Conservation (phyloP, 2,888 invertebrate species). For the Tetheella fluctuosa region DNA sequence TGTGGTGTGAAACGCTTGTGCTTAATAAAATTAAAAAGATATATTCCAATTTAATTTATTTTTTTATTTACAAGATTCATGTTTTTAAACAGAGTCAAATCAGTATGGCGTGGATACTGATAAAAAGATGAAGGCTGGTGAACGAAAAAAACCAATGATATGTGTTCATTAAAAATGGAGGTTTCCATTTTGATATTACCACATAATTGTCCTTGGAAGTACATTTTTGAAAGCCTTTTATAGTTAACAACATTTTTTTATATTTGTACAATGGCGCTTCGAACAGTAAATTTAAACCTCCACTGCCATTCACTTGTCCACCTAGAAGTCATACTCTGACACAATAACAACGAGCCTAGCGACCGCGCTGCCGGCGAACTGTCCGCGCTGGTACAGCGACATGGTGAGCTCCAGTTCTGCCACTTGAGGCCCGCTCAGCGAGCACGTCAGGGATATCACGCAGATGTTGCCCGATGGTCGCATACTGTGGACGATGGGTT, state of each 20-base stretch:
- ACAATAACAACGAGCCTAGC: conserved; percentile 94
- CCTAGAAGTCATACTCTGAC: conserved; percentile 88
- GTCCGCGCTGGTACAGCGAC: conserved; percentile 90
- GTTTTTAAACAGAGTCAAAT: not conserved
- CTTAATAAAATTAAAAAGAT: conserved; percentile 74
- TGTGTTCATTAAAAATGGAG: not conserved
- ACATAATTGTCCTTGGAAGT: not conserved
- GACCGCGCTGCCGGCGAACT: conserved; percentile 91
- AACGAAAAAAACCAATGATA: not conserved
- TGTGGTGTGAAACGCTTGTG: conserved; percentile 69
- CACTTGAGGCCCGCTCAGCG: conserved; percentile 94
- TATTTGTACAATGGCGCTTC: not conserved
- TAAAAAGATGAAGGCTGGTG: not conserved
- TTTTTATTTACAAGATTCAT: conserved; percentile 49
- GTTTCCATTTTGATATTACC: not conserved
- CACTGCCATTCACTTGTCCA: not conserved
- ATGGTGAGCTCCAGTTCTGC: conserved; percentile 94
- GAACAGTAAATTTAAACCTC: not conserved
- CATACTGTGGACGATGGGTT: conserved; percentile 61
- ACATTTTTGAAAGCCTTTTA: no score
- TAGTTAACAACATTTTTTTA: no score
- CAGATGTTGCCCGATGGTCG: conserved; percentile 87
- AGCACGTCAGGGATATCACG: conserved; percentile 88
- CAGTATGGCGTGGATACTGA: not conserved
- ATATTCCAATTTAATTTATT: conserved; percentile 62